Evolutionary conservation across 2,888 invertebrate genomes (phyloP), one percentile per base, ranked within the genome.

Genomic region (Himalopsyche kuldschensis): DNA sequence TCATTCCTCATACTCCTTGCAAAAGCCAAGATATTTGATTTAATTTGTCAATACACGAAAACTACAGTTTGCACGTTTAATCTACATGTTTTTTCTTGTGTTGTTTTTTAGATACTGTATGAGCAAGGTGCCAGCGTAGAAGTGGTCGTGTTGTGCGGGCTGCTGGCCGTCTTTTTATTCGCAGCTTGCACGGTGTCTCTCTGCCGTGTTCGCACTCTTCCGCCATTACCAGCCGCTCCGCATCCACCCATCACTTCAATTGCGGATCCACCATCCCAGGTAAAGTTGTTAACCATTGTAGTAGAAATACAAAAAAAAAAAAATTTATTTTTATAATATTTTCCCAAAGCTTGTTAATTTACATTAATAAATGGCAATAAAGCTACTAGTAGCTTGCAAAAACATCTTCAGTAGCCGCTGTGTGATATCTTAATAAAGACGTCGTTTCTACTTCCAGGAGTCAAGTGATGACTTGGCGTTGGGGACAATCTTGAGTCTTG

Each of bases 121-220:
- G 82, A 87, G 84, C 87, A 90, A 89, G 91, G 91, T 82, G 90
- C 91, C 48, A 92, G 93, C 30, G 89, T 93, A 87, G 94, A 94
- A 89, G 93, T 93, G 86, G 89, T 94, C 78, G 92, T 94, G 87
- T 93, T 94, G 89, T 94, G 93, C 89, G 93, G 93, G 84, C 92
- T 94, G 75, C 91, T 94, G 78, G 93, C 93, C 78, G 92, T 94
- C 87, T 92, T 94, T 88, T 92, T 94, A 87, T 90, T 94, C 86
- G 91, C 93, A 84, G 94, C 93, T 84, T 94, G 94, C 88, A 93
- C 93, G 87, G 91, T 94, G 80, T 92, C 94, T 17, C 88, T 94
- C 85, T 94, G 94, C 87, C 92, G 92, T 87, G 85, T 89, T 82
- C 88, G 88, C 84, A 87, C 90, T 88, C 88, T 79, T 84, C 86